Conservation (phyloP, 2,797 vertebrate species). For the Chelonia mydas region DNA sequence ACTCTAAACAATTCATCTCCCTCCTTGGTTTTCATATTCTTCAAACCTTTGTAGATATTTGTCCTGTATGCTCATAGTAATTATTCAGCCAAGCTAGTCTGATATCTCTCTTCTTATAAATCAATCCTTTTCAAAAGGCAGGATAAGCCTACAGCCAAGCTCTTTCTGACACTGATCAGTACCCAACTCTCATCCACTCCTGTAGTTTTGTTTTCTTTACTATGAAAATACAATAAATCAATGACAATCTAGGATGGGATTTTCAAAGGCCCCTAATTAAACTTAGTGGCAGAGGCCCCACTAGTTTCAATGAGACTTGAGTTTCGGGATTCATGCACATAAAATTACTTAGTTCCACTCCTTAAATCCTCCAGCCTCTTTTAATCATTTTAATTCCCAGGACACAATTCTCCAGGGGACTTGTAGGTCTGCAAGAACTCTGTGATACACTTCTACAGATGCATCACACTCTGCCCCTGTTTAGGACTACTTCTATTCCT, state of each 20-base stretch:
- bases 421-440: background rate
- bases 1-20: background rate
- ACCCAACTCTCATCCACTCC: background rate
- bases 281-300: background rate
- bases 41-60: background rate
- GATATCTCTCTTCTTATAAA: background rate
- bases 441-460: background rate
- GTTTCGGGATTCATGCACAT: background rate
- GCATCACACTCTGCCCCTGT: background rate
- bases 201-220: background rate
- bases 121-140: background rate
- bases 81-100: background rate
- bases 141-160: background rate
- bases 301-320: background rate
- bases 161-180: background rate
- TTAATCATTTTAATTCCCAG: background rate
- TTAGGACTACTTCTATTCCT: background rate
- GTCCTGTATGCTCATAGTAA: background rate
- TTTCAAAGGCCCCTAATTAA: background rate
- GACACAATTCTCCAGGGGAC: background rate
- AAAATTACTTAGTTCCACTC: background rate
- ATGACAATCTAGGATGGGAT: background rate
- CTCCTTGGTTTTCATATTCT: background rate
- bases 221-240: background rate
- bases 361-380: background rate